Base-by-base conservation (phyloP, 2,113 vertebrate genomes). In the Speoplatyrhinus poulsoni region DNA sequence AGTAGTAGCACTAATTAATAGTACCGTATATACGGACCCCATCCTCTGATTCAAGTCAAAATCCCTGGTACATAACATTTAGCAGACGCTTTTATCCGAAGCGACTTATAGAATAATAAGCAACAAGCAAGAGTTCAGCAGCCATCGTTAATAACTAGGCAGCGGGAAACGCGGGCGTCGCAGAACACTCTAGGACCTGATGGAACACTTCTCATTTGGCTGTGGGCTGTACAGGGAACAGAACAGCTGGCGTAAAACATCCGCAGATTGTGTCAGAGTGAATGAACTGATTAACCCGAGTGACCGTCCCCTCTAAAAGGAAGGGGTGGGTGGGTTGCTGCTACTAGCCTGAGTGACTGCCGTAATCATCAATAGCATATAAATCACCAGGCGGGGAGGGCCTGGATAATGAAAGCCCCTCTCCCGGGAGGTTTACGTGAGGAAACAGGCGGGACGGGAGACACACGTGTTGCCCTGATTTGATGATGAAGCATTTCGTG, bases 251-350 rank as follows among this genome's bases (percentile, higher is more conserved):
- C 12, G 53, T 70, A 69, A 50, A 67, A 83, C 67, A 71, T 83
- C 87, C 83, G 83, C 76, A 81, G 69, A 86, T 82, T 75, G 80
- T 66, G 68, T 82, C 88, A 83, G 89, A 89, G 86, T 89, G 86
- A 90, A 91, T 90, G 88, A 90, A 90, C 89, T 91, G 86, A 91
- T 92, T 92, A 92, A 87, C 88, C 89, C 85, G 85, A 91, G 87
- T 92, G 90, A 90, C 82, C 53, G 80, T 89, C 87, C 68, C 74
- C 66, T 74, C 53, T 65, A 75, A 56, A 71, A 62, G 62, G 75
- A 62, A 65, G 62, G 78, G 79, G 72, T 56, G 81, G 76, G 58
- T 15, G 15, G 33, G 26, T 26, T 26, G 26, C 26, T 33, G 17
- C 62, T 54, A 69, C 58, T 79, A 73, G 84, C 60, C 82, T 84